Percentiles rank a stretch among this genome's conserved stretches.
Conservation (phyloP, 2,797 vertebrate species). For the Diceros bicornis region DNA sequence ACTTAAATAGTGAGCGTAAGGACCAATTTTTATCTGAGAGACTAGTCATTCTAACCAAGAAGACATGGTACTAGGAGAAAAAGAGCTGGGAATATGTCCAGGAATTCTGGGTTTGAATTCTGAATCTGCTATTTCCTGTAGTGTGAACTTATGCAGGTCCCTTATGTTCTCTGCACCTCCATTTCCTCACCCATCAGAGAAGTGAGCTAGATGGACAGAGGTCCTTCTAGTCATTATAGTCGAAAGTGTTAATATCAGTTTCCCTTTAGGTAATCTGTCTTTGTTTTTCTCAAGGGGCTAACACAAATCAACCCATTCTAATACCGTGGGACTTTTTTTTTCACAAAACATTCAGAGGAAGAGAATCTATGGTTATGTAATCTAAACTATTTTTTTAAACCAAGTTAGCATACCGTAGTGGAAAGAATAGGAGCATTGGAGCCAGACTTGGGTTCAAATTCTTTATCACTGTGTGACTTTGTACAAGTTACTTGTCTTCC, state of each 20-base stretch:
- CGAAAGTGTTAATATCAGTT: neutral
- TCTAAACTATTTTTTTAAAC: neutral
- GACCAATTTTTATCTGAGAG: neutral
- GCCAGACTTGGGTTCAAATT: neutral
- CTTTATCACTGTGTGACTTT: neutral
- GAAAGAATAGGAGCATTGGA: neutral
- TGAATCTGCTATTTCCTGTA: neutral
- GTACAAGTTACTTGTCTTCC: neutral
- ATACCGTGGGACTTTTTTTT: neutral
- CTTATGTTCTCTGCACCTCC: neutral
- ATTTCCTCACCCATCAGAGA: neutral
- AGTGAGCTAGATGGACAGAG: neutral
- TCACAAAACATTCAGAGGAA: slow-evolving; percentile 13
- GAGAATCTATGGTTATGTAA: neutral
- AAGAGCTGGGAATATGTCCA: neutral
- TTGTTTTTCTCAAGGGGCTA: neutral
- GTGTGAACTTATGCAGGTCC: neutral
- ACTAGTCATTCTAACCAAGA: neutral
- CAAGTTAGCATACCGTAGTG: neutral
- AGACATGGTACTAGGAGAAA: neutral
- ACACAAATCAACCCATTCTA: neutral
- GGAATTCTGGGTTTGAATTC: slow-evolving; percentile 7
- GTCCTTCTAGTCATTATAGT: neutral
- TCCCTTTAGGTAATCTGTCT: neutral
- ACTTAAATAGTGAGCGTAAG: neutral